These are phyloP conservation scores for Euura saliciscinereae DNA, from an alignment of 1,140 invertebrate species.

Conservation along the genomic window DNA sequence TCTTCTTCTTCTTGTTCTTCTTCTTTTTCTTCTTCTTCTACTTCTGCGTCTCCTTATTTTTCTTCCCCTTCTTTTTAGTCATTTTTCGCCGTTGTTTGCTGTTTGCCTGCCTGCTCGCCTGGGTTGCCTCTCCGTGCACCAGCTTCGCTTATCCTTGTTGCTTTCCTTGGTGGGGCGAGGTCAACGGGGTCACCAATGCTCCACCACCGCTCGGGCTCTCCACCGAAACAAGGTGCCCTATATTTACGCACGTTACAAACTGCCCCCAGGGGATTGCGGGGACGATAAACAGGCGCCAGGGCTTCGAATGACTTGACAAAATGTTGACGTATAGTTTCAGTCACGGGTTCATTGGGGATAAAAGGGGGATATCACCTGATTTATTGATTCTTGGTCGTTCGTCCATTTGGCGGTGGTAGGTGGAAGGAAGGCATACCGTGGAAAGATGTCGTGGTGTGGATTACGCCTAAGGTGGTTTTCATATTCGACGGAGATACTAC, in stretches of 20 bases:
- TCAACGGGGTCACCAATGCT: slow-evolving; percentile 43
- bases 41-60: slow-evolving; percentile 23
- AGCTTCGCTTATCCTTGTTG: slow-evolving; percentile 23
- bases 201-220: slow-evolving; percentile 26
- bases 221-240: slow-evolving; percentile 47
- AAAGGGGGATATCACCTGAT: no score
- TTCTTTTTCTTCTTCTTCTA: slow-evolving; percentile 22
- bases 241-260: slow-evolving; percentile 48
- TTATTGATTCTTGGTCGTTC: no score
- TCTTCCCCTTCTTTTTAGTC: slow-evolving; percentile 23
- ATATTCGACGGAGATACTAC: no score
- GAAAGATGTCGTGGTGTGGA: no score
- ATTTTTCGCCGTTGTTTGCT: slow-evolving; percentile 11
- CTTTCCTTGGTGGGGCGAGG: slow-evolving; percentile 19
- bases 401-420: no score
- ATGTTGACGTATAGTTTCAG: no score
- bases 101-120: slow-evolving; percentile 16
- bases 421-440: no score
- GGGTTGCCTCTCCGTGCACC: slow-evolving; percentile 34
- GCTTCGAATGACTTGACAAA: no score
- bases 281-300: neutral
- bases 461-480: no score
- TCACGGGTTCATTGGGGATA: no score
- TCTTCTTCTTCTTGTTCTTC: neutral
- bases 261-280: neutral